phyloP scores from a whole-genome alignment of 2,113 vertebrate species.

The Daboia siamensis region DNA sequence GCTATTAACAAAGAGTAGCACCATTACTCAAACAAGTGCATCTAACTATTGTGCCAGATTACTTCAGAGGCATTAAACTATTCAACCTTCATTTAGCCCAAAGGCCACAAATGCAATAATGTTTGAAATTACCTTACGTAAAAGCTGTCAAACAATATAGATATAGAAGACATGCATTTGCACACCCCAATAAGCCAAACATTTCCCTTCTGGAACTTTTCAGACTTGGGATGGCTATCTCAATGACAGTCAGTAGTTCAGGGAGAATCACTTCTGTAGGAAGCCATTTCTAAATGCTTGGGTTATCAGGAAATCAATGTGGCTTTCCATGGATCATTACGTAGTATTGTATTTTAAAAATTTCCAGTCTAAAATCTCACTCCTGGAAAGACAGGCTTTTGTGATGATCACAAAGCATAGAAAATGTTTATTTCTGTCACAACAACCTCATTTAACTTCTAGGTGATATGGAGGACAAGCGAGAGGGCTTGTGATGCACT shows the following conservation, averaged over 20 bases:
- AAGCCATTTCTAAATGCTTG: constrained; percentile 23
- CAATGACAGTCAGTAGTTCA: background rate
- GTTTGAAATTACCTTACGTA: constrained; percentile 18
- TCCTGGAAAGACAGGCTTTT: background rate
- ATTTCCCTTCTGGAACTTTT: background rate
- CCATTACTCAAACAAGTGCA: constrained; percentile 11
- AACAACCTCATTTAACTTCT: background rate
- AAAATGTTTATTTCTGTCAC: background rate
- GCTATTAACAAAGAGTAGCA: background rate
- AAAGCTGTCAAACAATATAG: constrained; percentile 18
- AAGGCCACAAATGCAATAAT: constrained; percentile 27
- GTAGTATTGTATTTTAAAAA: background rate
- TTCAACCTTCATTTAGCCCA: constrained; percentile 18
- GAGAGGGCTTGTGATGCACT: background rate
- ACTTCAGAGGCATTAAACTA: constrained; percentile 22
- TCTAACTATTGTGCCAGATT: constrained; percentile 8
- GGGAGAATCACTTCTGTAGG: background rate
- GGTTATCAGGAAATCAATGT: constrained; percentile 23
- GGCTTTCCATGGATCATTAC: background rate
- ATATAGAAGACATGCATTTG: constrained; percentile 23
- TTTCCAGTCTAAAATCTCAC: background rate
- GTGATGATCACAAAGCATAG: background rate
- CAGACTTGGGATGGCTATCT: constrained; percentile 27
- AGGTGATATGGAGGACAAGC: background rate
- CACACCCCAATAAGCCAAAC: constrained; percentile 24